Evolutionary conservation across 2,797 vertebrate genomes (phyloP), one percentile per base, ranked within the genome.

Genomic region (Lerista edwardsae): DNA sequence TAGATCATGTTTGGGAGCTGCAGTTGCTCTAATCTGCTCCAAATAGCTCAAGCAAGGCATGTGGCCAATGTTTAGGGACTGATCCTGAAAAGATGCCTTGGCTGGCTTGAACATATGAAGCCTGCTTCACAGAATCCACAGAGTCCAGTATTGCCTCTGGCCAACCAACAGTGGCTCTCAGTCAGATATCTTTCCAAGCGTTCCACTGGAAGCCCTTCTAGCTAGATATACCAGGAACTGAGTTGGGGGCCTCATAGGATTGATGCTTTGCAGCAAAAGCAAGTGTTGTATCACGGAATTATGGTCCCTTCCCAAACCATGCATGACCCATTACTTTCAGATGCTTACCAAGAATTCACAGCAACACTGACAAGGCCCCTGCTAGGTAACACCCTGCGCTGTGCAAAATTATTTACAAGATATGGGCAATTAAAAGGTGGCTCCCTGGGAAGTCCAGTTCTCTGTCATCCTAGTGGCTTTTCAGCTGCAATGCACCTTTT

Each of bases 1-100:
- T 87, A n/a, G 91, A 86, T 91, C 47, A 9, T 92, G 82, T 94
- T 92, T 93, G 90, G 87, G 86, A 93, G 90, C 91, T 88, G 84
- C 91, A 12, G 12, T 91, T 92, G 29, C 74, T 84, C 86, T 91
- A 80, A 91, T 90, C 91, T 91, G 61, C 36, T 47, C 89, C 91
- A 10, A 80, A 88, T 88, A 91, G 89, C 90, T 67, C 25, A 82
- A 93, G 87, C 90, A 91, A 91, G 93, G 91, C 82, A 3, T 0
- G 90, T 77, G 88, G 93, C 93, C 89, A 83, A 0, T 74, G 80
- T 59, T 75, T 0, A 87, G 91, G 93, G 91, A 83, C 47, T 0
- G 7, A 1, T 0, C 11, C 67, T 77, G 67, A 77, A 71, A 11
- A 39, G 55, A 15, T 87, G 34, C 71, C 69, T 0, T 83, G 34